Conservation (phyloP, 1,140 invertebrate genomes). For the Mamestra configurata region DNA sequence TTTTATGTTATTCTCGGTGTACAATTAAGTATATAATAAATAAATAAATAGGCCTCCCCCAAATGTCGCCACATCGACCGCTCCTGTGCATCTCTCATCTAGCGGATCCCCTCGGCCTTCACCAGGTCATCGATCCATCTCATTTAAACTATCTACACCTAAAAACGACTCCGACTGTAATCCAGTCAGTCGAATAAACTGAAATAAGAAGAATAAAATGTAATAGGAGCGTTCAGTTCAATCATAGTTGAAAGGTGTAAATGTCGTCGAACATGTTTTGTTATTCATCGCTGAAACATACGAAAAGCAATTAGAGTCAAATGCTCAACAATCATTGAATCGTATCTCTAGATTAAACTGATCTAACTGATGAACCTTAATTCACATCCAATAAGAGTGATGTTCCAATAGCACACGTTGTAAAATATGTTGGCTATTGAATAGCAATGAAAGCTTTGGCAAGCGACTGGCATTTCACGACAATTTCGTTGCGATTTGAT, state of each 20-base stretch:
- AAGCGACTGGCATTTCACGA: background rate
- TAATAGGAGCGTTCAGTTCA: background rate
- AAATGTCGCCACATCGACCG: too few species aligned
- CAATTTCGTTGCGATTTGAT: slow-evolving; percentile 9
- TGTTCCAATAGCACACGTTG: background rate
- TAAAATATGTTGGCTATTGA: background rate
- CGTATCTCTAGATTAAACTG: too few species aligned
- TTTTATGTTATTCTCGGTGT: too few species aligned
- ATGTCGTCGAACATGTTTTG: background rate
- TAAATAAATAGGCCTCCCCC: too few species aligned
- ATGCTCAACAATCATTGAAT: background rate
- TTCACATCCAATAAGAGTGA: background rate
- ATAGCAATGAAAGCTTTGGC: slow-evolving; percentile 7
- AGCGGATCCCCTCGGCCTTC: too few species aligned
- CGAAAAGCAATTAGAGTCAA: slow-evolving; percentile 2
- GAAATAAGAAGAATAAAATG: background rate
- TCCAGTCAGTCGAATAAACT: too few species aligned
- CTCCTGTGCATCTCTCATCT: too few species aligned
- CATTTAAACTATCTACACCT: too few species aligned
- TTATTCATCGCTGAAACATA: slow-evolving; percentile 12
- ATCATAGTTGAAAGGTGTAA: background rate
- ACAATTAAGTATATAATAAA: too few species aligned
- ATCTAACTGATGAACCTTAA: background rate
- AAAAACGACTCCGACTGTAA: too few species aligned
- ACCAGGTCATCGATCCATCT: too few species aligned